Evolutionary conservation across 2,113 vertebrate species (phyloP), one percentile per base, ranked within the genome.

Genomic region (Pseudorasbora parva): DNA sequence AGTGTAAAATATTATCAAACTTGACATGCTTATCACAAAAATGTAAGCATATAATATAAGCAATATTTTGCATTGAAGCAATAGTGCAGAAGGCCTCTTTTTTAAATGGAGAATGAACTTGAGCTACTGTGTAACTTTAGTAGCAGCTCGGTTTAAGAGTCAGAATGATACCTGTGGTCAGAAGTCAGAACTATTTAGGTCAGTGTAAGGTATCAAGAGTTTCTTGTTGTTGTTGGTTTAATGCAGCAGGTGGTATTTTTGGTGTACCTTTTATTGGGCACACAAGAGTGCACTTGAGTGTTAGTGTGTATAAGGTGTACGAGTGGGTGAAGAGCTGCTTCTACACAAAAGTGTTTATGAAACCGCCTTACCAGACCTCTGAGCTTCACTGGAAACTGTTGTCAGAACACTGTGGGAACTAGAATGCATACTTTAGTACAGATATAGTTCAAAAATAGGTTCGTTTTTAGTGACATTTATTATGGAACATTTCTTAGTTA

Each of bases 141-240:
- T 19, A 9, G 2, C 27, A 66, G 15, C 30, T 66, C 15, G 0
- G 62, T 64, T 2, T 25, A 12, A 14, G 62, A 66, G 8, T 66
- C 62, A 66, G 30, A 66, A 33, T 66, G 62, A 9, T 9, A 66
- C 62, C 15, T 66, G 59, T 60, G 59, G 59, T 60, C 59, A 60
- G 62, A 66, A 19, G 59, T 60, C 59, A 60, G 62, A 19, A 0
- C 62, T 64, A 66, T 66, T 66, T 66, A 66, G 62, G 62, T 66
- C 62, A 66, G 30, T 33, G 3, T 4, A 4, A 15, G 8, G 8
- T 19, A 4, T 66, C 2, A 1, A 33, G 27, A 0, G 1, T 66
- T 37, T 66, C 2, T 8, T 64, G 62, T 17, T 66, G 27, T 25
- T 60, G 23, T 33, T 66, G 17, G 62, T 33, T 66, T 25, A 64